A percentile compares a stretch with the other conserved stretches of the same genome.
These are phyloP conservation scores for Cassiopea andromeda DNA, from an alignment of 30 jellyfish, hydroid and myxozoan species.

Conservation along the genomic window DNA sequence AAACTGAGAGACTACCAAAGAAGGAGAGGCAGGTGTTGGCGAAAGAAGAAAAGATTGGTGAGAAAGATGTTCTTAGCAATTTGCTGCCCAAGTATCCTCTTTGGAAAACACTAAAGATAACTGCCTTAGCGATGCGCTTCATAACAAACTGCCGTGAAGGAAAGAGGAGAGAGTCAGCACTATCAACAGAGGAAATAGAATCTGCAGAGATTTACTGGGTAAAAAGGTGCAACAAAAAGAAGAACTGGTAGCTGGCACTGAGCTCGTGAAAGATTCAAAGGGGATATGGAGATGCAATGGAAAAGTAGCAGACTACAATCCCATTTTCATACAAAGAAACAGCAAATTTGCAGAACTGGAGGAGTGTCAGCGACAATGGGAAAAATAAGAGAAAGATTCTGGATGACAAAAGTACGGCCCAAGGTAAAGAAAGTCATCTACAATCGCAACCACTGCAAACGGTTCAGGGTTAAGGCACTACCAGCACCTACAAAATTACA, in stretches of 20 bases:
- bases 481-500: slow-evolving; percentile 17
- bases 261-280: slow-evolving; percentile 25
- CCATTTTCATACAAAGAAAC: slow-evolving; percentile 61
- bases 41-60: slow-evolving; percentile 27
- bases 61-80: not conserved
- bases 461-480: slow-evolving; percentile 17
- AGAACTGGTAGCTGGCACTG: slow-evolving; percentile 31
- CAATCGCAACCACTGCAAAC: slow-evolving; percentile 25
- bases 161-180: slow-evolving; percentile 25
- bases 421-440: slow-evolving; percentile 23
- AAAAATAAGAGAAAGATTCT: slow-evolving; percentile 33
- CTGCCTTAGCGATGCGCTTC: slow-evolving; percentile 68
- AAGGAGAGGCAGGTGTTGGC: slow-evolving; percentile 2
- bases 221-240: slow-evolving; percentile 56
- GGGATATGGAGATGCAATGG: slow-evolving; percentile 66
- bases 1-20: not conserved
- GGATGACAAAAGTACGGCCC: slow-evolving; percentile 46
- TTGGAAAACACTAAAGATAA: not conserved
- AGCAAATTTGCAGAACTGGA: slow-evolving; percentile 58
- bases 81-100: not conserved
- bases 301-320: slow-evolving; percentile 70
- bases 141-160: slow-evolving; percentile 52
- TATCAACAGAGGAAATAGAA: slow-evolving; percentile 58
- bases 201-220: slow-evolving; percentile 49
- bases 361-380: slow-evolving; percentile 69